Evolutionary conservation across 2,113 vertebrate genomes (phyloP).

Genomic region (Amphiprion percula): DNA sequence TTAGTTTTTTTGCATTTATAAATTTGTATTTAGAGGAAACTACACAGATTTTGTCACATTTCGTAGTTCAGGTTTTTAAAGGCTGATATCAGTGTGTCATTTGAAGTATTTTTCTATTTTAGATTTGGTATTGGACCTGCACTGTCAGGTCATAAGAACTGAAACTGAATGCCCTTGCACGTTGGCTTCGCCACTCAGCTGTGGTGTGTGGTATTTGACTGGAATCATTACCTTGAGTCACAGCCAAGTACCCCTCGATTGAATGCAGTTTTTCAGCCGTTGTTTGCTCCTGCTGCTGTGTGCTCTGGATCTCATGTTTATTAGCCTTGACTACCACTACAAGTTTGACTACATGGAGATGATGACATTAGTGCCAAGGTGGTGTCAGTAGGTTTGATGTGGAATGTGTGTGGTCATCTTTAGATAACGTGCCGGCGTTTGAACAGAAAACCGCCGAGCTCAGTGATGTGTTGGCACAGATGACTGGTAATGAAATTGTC

Average conservation of each 20-base stretch:
- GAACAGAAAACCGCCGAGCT: conserved; percentile 18
- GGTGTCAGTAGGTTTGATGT: conserved; percentile 16
- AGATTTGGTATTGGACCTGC: not conserved
- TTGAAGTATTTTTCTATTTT: not conserved
- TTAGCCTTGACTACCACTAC: conserved; percentile 22
- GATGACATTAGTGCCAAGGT: conserved; percentile 22
- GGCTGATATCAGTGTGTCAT: no score
- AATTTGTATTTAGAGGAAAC: no score
- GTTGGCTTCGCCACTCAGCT: conserved; percentile 15
- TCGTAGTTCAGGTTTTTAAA: not conserved
- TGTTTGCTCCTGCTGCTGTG: conserved; percentile 37
- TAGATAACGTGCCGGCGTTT: conserved; percentile 1
- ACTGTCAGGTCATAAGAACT: conserved; percentile 12
- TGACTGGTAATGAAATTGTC: conserved; percentile 52
- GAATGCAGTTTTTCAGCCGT: conserved; percentile 49
- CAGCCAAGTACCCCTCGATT: conserved; percentile 50
- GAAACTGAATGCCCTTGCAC: conserved; percentile 17
- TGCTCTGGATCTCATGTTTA: conserved; percentile 27
- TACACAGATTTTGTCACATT: not conserved
- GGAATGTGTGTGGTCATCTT: not conserved
- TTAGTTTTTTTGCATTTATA: no score
- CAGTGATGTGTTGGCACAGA: conserved; percentile 60
- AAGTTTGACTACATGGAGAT: conserved; percentile 33
- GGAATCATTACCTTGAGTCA: conserved; percentile 59
- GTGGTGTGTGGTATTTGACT: conserved; percentile 51